These are phyloP conservation scores for Leptinotarsa undecemlineata DNA, from an alignment of 1,140 invertebrate genomes.

Conservation along the genomic window DNA sequence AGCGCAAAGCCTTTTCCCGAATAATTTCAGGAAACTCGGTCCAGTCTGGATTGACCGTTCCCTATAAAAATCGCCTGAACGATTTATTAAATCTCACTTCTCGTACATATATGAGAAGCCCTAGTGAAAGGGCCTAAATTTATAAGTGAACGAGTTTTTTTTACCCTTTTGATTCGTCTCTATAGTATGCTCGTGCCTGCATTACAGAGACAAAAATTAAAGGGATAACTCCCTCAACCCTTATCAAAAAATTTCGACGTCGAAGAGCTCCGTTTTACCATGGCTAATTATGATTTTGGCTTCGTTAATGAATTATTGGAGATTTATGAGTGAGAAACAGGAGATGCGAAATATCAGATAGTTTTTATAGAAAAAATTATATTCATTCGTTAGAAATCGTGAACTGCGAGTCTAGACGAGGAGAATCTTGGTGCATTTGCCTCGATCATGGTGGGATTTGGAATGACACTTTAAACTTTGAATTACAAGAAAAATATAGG, in stretches of 20 bases:
- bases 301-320: constrained; percentile 3
- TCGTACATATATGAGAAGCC: constrained; percentile 12
- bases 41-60: constrained; percentile 10
- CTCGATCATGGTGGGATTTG: too few relatives aligned
- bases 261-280: not conserved
- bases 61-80: constrained; percentile 3
- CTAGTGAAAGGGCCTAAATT: constrained; percentile 9
- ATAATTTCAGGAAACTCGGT: constrained; percentile 3
- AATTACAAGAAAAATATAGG: too few relatives aligned
- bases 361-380: not conserved
- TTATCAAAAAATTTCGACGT: constrained; percentile 10
- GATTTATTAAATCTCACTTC: constrained; percentile 15
- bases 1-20: not conserved
- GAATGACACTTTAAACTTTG: too few relatives aligned
- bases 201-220: constrained; percentile 11
- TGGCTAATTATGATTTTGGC: not conserved
- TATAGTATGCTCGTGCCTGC: not conserved
- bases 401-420: too few relatives aligned
- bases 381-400: too few relatives aligned
- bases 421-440: too few relatives aligned
- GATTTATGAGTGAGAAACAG: not conserved
- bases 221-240: constrained; percentile 15
- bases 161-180: constrained; percentile 14
- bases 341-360: not conserved
- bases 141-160: constrained; percentile 20